Percentiles rank a stretch among this genome's conserved stretches.
These are phyloP conservation scores for Notodonta ziczac DNA, from an alignment of 2,888 invertebrate species.

Conservation along the genomic window DNA sequence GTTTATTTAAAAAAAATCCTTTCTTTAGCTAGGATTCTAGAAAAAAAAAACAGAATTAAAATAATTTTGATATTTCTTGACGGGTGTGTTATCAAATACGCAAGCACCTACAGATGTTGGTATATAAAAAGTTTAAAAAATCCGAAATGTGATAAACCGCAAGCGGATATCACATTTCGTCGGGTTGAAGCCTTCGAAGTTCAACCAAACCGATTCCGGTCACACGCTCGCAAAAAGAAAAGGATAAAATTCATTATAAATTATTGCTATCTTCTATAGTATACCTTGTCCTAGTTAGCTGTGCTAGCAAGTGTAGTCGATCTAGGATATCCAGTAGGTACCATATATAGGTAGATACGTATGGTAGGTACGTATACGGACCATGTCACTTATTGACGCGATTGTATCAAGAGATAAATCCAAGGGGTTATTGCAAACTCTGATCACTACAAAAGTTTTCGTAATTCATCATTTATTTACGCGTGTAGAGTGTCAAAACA, in stretches of 20 bases:
- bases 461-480: constrained; percentile 1
- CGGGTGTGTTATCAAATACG: too few species aligned
- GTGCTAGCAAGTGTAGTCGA: too few species aligned
- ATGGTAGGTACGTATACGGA: too few species aligned
- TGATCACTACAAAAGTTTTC: not conserved
- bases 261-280: not conserved
- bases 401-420: too few species aligned
- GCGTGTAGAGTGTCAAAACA: not conserved
- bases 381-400: too few species aligned
- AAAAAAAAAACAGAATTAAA: too few species aligned
- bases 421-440: not conserved
- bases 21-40: too few species aligned
- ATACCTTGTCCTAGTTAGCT: too few species aligned
- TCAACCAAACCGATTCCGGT: constrained; percentile 59
- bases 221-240: constrained; percentile 50
- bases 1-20: too few species aligned
- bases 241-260: not conserved
- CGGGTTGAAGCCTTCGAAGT: constrained; percentile 55
- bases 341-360: too few species aligned
- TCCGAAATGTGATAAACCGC: constrained; percentile 51
- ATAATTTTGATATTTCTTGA: too few species aligned
- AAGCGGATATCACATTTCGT: constrained; percentile 58
- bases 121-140: constrained; percentile 25
- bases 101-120: not conserved
- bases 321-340: too few species aligned